A percentile compares a stretch with the other conserved stretches of the same genome.
Conservation (phyloP, 1,140 invertebrate species). For the Drosophila mojavensis region DNA sequence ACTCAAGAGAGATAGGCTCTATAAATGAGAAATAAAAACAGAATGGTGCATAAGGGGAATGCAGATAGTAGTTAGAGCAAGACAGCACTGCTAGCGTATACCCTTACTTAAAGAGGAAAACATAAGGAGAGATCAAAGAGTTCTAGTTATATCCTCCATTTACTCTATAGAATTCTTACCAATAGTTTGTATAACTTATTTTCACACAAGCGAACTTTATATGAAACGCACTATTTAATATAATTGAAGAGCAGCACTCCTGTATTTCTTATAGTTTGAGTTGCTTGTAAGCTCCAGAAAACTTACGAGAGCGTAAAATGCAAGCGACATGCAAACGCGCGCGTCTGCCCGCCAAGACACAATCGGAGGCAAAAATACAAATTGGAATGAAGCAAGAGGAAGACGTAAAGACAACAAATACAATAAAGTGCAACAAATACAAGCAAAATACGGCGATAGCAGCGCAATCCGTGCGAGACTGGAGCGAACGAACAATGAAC, state of each 20-base stretch:
- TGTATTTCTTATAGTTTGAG: not conserved
- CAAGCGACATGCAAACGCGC: slow-evolving; percentile 24
- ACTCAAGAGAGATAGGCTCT: no score
- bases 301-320: slow-evolving; percentile 45
- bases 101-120: no score
- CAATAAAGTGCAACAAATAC: slow-evolving; percentile 22
- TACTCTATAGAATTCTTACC: not conserved
- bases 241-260: not conserved
- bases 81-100: no score
- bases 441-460: slow-evolving; percentile 40
- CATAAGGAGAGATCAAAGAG: not conserved
- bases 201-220: not conserved
- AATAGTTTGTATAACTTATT: not conserved
- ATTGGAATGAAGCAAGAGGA: slow-evolving; percentile 34
- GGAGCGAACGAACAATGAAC: slow-evolving; percentile 75
- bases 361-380: slow-evolving; percentile 37
- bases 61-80: no score
- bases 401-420: slow-evolving; percentile 9
- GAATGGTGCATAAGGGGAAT: no score
- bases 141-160: no score
- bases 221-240: slow-evolving; percentile 5
- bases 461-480: slow-evolving; percentile 50
- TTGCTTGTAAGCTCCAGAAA: slow-evolving; percentile 15
- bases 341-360: slow-evolving; percentile 11
- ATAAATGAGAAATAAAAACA: no score